Percentiles rank a stretch among this genome's conserved stretches.
These are phyloP conservation scores for Cerastis rubricosa DNA, from an alignment of 2,888 invertebrate species.

Conservation along the genomic window DNA sequence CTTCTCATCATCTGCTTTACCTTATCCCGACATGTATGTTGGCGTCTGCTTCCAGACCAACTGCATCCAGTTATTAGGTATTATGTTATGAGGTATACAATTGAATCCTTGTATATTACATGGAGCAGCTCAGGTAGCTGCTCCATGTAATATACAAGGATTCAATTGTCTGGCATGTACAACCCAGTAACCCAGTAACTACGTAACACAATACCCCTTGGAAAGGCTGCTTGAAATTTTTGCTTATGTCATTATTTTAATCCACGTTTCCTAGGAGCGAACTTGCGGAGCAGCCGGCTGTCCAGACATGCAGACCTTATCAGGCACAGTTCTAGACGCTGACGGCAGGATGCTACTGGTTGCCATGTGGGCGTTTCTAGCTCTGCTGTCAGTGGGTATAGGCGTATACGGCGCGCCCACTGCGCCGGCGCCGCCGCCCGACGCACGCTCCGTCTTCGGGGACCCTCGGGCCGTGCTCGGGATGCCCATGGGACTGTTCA, in stretches of 20 bases:
- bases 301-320: conserved; percentile 80
- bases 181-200: neutral
- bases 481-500: conserved; percentile 94
- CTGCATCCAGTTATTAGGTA: neutral
- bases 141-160: too few species aligned
- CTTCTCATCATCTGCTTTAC: neutral
- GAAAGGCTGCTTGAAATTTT: neutral
- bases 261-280: conserved; percentile 77
- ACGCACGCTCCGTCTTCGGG: conserved; percentile 83
- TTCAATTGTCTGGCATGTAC: neutral
- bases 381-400: conserved; percentile 77
- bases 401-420: conserved; percentile 83
- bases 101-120: neutral
- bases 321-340: conserved; percentile 80
- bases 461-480: conserved; percentile 93
- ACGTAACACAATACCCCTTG: neutral
- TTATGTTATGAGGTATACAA: neutral
- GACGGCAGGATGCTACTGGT: conserved; percentile 81
- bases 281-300: conserved; percentile 85
- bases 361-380: conserved; percentile 81
- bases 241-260: neutral
- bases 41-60: neutral
- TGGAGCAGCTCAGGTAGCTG: neutral
- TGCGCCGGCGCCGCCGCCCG: conserved; percentile 82
- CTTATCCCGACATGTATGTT: neutral